A percentile compares a stretch with the other conserved stretches of the same genome.
Evolutionary conservation across 2,888 invertebrate genomes (phyloP).

Genomic region (Erebia ligea): DNA sequence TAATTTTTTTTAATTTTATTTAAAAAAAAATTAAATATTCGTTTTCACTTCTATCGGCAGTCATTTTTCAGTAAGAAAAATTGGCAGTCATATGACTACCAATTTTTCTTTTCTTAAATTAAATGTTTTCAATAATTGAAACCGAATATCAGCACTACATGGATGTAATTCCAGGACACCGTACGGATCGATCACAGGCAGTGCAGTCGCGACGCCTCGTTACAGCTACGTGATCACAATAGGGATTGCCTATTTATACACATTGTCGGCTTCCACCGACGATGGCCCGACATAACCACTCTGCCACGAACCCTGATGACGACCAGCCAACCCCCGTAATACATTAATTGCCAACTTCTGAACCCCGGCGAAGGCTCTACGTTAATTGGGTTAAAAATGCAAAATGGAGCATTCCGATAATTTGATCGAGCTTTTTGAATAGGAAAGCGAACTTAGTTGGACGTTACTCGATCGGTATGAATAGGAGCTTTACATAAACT

Average conservation of each 20-base stretch:
- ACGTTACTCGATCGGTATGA: slow-evolving; percentile 63
- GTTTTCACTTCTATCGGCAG: too few relatives aligned
- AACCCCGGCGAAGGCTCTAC: slow-evolving; percentile 43
- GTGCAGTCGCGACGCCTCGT: slow-evolving; percentile 75
- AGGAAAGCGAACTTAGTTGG: slow-evolving; percentile 63
- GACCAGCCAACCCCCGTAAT: slow-evolving; percentile 39
- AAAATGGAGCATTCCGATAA: slow-evolving; percentile 61
- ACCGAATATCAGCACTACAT: slow-evolving; percentile 10
- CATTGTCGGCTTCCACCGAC: slow-evolving; percentile 68
- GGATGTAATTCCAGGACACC: slow-evolving; percentile 54
- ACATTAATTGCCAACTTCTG: slow-evolving; percentile 37
- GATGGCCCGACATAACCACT: slow-evolving; percentile 53
- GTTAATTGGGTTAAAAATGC: slow-evolving; percentile 53
- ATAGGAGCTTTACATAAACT: slow-evolving; percentile 61
- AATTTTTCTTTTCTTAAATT: too few relatives aligned
- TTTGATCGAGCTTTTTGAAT: slow-evolving; percentile 64
- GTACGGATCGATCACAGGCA: slow-evolving; percentile 61
- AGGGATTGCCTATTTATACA: slow-evolving; percentile 78
- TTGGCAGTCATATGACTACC: too few relatives aligned
- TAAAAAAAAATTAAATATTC: too few relatives aligned
- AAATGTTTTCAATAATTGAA: neutral
- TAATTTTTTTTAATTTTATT: too few relatives aligned
- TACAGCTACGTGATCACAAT: slow-evolving; percentile 79
- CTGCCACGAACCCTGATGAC: slow-evolving; percentile 50
- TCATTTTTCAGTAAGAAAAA: too few relatives aligned